phyloP scores from a whole-genome alignment of 2,113 vertebrate genomes.

The Phalacrocorax aristotelis region DNA sequence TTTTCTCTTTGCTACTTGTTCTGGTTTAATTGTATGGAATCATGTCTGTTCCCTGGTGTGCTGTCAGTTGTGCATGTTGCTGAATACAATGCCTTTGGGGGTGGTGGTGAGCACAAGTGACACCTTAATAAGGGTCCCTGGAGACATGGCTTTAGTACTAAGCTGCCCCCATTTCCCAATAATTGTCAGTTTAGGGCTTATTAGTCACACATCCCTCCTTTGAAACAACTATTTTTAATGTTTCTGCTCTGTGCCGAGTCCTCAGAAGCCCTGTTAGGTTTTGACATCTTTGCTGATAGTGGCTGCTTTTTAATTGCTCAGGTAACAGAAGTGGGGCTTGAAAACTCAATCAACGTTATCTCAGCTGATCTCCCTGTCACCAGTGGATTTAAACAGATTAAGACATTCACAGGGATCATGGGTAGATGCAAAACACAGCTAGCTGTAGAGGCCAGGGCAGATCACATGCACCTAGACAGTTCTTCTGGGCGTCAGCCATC shows the following conservation, averaged over 20 bases:
- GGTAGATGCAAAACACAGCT: neutral
- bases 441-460: neutral
- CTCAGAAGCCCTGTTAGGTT: neutral
- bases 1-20: neutral
- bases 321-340: neutral
- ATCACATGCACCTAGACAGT: neutral
- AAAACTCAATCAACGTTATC: neutral
- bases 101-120: neutral
- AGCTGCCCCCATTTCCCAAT: neutral
- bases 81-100: neutral
- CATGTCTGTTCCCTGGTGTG: neutral
- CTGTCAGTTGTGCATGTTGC: neutral
- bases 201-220: neutral
- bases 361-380: neutral
- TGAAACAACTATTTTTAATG: neutral
- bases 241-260: neutral
- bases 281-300: neutral
- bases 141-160: neutral
- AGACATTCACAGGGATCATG: neutral
- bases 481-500: neutral
- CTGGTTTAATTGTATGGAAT: neutral
- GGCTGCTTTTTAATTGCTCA: constrained; percentile 16
- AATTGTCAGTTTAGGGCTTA: neutral
- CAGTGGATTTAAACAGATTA: neutral
- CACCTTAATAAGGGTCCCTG: neutral